A percentile compares a stretch with the other conserved stretches of the same genome.
Conservation (phyloP, 2,797 vertebrate species). For the Miichthys miiuy region DNA sequence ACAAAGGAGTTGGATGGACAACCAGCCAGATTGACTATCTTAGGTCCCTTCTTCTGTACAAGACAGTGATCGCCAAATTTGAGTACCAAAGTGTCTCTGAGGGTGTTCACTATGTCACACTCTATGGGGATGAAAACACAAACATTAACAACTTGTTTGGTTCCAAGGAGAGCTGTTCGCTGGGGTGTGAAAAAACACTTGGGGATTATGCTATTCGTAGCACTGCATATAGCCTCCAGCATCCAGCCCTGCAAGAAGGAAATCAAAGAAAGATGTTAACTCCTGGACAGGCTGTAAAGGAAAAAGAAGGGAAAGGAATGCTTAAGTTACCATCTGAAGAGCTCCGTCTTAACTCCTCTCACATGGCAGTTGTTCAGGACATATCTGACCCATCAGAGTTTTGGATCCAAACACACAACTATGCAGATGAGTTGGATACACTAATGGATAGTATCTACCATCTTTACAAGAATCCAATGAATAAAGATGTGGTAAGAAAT, state of each 20-base stretch:
- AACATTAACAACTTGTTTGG: slow-evolving; percentile 90
- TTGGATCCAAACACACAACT: slow-evolving; percentile 89
- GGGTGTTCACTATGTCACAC: slow-evolving; percentile 90
- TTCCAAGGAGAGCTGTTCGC: slow-evolving; percentile 72
- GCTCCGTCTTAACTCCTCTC: slow-evolving; percentile 74
- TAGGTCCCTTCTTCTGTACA: slow-evolving; percentile 86
- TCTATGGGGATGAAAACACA: slow-evolving; percentile 88
- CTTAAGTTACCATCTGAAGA: slow-evolving; percentile 61
- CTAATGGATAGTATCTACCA: slow-evolving; percentile 84
- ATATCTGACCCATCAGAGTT: slow-evolving; percentile 89
- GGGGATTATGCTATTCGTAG: slow-evolving; percentile 56
- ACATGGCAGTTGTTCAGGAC: slow-evolving; percentile 85
- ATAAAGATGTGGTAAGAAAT: slow-evolving; percentile 74
- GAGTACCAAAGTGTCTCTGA: slow-evolving; percentile 91
- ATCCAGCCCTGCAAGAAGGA: slow-evolving; percentile 23
- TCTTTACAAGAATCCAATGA: slow-evolving; percentile 82
- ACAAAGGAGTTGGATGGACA: slow-evolving; percentile 89
- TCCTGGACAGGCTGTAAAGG: slow-evolving; percentile 25
- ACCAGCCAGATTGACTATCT: slow-evolving; percentile 83
- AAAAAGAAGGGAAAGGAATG: slow-evolving; percentile 14
- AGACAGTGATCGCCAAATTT: slow-evolving; percentile 88
- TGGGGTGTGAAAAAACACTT: slow-evolving; percentile 67
- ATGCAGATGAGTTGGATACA: slow-evolving; percentile 81
- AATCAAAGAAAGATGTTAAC: slow-evolving; percentile 16
- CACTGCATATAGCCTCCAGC: slow-evolving; percentile 22